Evolutionary conservation across 2,797 vertebrate species (phyloP).

Genomic region (Rhinichthys osculus): DNA sequence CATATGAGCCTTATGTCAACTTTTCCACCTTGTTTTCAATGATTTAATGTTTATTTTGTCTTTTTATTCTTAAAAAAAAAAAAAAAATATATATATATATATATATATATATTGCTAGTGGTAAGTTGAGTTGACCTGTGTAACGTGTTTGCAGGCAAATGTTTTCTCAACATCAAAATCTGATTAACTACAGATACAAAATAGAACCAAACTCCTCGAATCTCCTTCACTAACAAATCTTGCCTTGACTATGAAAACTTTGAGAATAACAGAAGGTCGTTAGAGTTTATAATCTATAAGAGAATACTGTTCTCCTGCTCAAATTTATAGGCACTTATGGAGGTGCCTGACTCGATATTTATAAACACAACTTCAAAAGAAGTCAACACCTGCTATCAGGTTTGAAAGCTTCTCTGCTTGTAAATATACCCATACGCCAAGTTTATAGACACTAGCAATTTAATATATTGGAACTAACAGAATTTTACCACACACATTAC

Average conservation of each 20-base stretch:
- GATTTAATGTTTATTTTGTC: not conserved
- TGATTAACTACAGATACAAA: not conserved
- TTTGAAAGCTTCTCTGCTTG: constrained; percentile 71
- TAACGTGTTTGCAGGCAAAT: not conserved
- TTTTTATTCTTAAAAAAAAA: no score
- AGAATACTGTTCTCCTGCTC: constrained; percentile 75
- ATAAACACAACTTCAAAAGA: constrained; percentile 84
- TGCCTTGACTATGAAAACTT: constrained; percentile 72
- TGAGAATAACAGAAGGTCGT: constrained; percentile 73
- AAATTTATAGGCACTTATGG: constrained; percentile 85
- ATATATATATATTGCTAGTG: not conserved
- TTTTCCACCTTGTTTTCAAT: not conserved
- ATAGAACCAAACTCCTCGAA: not conserved
- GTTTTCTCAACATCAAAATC: constrained; percentile 6
- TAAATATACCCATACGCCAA: constrained; percentile 83
- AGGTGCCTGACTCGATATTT: constrained; percentile 80
- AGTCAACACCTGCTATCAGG: constrained; percentile 68
- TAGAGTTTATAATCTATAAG: constrained; percentile 79
- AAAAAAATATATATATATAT: no score
- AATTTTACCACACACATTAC: constrained; percentile 83
- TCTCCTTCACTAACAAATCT: constrained; percentile 9
- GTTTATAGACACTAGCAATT: constrained; percentile 84
- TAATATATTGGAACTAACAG: constrained; percentile 84
- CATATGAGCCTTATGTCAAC: no score
- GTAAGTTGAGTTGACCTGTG: not conserved